Base-by-base conservation (phyloP, 2,113 vertebrate species). In the Corapipo altera region DNA sequence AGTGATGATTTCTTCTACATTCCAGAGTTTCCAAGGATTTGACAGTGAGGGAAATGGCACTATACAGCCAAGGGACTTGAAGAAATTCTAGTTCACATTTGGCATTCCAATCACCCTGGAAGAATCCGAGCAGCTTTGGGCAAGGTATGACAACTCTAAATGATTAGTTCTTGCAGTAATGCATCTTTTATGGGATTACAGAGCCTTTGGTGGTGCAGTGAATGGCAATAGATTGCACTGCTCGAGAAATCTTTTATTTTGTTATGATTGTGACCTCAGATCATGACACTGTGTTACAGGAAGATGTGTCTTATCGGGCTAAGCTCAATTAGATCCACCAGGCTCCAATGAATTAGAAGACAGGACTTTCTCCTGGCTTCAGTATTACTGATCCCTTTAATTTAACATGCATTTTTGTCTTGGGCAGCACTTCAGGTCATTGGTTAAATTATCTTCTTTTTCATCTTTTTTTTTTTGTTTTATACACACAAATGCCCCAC, bases 41-140 rank as follows among this genome's bases (percentile, higher is more conserved):
- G 98, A 98, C 74, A 90, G 76, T 0, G 84, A 98, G 44, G 97
- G 97, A 49, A 96, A 97, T 16, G 81, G 88, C 66, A 95, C 98
- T 51, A 84, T 98, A 32, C 94, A 97, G n/a, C 97, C 97, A 26
- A 95, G 93, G 62, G 97, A 98, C 49, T 32, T 98, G 44, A 98
- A 96, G 94, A 96, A 96, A 8, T 85, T 97, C 6, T 96, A 98
- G 11, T 98, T 97, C 5, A 95, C 97, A 12, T 98, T 98, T 51
- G 91, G 91, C 58, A 97, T 98, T 69, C 98, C 97, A 12, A 67
- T 98, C 74, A 98, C 95, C 7, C 88, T 92, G 0, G 89, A 95
- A n/a, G 97, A 98, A 74, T 98, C 98, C 62, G 98, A 98, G 79
- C 97, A 98, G 92, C 97, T 99, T 48, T 98, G 98, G 97, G 70